Base-by-base conservation (phyloP, 2,113 vertebrate species). In the Tragulus kanchil region DNA sequence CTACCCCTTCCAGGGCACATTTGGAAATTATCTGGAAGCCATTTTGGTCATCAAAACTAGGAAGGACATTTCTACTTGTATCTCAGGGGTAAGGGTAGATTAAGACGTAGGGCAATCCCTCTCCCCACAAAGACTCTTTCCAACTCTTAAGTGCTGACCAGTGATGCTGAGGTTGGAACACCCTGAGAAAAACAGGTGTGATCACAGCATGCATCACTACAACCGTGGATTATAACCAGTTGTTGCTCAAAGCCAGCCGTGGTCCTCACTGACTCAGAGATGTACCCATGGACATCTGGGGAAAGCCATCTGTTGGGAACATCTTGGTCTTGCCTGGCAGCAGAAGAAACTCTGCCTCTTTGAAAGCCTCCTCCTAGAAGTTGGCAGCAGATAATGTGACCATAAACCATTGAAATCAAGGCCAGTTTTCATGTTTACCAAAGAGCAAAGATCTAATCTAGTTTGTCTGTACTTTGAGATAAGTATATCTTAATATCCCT, bases 381-480 rank as follows among this genome's bases (percentile, higher is more conserved):
- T 61, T 86, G 81, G 64, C 82, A 90, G 77, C 85, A 45, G 94
- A 94, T 85, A 84, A 31, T 2, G 61, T 65, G 59, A 48, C 31
- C 0, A 11, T 4, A 78, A 78, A 3, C 89, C 94, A 50, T 31
- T 79, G 73, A 84, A 90, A 89, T 89, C 52, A 28, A 97, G 67
- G 23, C 42, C 92, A 42, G 59, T 96, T 94, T 73, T 85, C 50
- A 23, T 92, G 58, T 93, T 96, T 95, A 58, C 85, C 81, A 28
- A 17, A 71, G 75, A 81, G 52, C 14, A 5, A 58, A 62, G 45
- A 50, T 12, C 89, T 61, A 65, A 92, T 95, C 69, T 59, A 52
- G 56, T 84, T 84, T 73, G 85, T 36, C 11, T 65, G 13, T 25
- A 23, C n/a, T 83, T 67, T 11, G 16, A 50, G 64, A 31, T 69